Evolutionary conservation across 2,888 invertebrate genomes (phyloP).

Genomic region (Myopa tessellatipennis): DNA sequence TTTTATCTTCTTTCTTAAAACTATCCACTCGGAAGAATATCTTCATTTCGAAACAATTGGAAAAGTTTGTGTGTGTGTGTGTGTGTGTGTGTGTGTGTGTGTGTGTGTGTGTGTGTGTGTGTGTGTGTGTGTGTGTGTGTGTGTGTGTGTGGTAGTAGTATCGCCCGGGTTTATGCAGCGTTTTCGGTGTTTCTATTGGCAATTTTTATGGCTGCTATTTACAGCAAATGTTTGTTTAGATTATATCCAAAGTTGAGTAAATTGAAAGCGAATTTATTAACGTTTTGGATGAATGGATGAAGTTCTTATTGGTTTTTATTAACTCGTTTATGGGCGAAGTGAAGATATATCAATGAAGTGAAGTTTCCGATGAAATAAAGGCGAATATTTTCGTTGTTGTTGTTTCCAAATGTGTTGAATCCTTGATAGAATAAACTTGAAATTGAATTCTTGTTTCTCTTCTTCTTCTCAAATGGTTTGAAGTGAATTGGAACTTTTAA

Average conservation of each 20-base stretch:
- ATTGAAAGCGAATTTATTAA: constrained; percentile 12
- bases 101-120: not conserved
- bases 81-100: not conserved
- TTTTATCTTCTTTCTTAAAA: constrained; percentile 9
- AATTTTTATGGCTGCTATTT: constrained; percentile 16
- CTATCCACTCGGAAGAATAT: constrained; percentile 38
- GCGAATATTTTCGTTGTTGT: too few relatives aligned
- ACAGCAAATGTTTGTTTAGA: constrained; percentile 22
- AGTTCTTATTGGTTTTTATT: not conserved
- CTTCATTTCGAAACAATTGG: constrained; percentile 38
- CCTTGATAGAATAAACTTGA: too few relatives aligned
- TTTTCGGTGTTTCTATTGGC: not conserved
- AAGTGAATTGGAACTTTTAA: too few relatives aligned
- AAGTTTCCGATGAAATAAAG: too few relatives aligned
- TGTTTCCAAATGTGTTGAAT: too few relatives aligned
- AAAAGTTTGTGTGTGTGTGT: constrained; percentile 31
- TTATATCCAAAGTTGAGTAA: not conserved
- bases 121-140: not conserved
- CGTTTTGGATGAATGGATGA: not conserved
- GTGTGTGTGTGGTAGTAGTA: too few relatives aligned
- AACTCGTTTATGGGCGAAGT: not conserved
- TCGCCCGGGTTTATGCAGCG: not conserved
- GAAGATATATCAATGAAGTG: too few relatives aligned
- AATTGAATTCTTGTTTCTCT: too few relatives aligned
- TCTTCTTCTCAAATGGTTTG: too few relatives aligned